Evolutionary conservation across 2,113 vertebrate genomes (phyloP).

Genomic region (Hoplias malabaricus): DNA sequence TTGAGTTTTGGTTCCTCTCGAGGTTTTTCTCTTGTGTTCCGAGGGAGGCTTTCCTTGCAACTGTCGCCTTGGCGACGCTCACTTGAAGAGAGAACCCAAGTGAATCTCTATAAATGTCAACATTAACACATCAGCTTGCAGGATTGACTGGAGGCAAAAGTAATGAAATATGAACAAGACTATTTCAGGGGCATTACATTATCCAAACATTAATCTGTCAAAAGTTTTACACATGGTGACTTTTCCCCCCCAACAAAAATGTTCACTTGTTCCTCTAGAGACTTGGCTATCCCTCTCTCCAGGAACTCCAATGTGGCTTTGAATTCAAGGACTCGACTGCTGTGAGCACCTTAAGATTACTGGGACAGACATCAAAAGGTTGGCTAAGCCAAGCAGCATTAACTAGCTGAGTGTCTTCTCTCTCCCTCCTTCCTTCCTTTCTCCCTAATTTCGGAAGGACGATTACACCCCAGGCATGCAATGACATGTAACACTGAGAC

Average conservation of each 20-base stretch:
- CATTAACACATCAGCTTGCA: constrained; percentile 38
- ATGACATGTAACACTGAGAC: too few relatives aligned
- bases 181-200: not conserved
- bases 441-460: too few relatives aligned
- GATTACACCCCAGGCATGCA: too few relatives aligned
- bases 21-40: too few relatives aligned
- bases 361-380: constrained; percentile 66
- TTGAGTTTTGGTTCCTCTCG: too few relatives aligned
- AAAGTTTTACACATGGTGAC: constrained; percentile 9
- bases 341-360: constrained; percentile 61
- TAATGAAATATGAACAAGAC: not conserved
- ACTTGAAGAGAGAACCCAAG: too few relatives aligned
- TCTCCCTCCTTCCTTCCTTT: too few relatives aligned
- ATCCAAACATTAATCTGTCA: constrained; percentile 5
- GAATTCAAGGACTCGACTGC: constrained; percentile 64
- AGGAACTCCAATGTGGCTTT: constrained; percentile 53
- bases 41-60: too few relatives aligned
- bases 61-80: too few relatives aligned
- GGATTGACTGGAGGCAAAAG: not conserved
- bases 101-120: constrained; percentile 22
- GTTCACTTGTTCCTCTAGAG: constrained; percentile 25
- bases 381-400: too few relatives aligned
- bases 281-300: constrained; percentile 61
- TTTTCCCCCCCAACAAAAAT: not conserved
- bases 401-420: too few relatives aligned